Evolutionary conservation across 2,113 vertebrate species (phyloP).

Genomic region (Zosterops hypoxanthus): DNA sequence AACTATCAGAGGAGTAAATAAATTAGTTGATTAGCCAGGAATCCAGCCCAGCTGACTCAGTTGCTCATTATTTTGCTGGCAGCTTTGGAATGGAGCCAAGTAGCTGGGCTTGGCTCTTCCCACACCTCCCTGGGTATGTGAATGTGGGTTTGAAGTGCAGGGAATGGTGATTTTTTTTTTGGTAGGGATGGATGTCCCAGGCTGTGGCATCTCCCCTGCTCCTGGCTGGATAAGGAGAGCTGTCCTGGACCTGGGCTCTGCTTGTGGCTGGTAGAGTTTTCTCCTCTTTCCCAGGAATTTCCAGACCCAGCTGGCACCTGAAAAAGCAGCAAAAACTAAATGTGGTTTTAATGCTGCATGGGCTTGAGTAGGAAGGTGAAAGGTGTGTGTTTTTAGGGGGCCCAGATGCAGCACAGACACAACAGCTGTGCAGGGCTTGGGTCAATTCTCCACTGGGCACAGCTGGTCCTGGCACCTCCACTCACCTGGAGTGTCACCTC

Average conservation of each 20-base stretch:
- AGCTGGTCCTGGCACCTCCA: neutral
- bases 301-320: neutral
- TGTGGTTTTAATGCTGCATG: neutral
- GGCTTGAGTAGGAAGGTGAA: neutral
- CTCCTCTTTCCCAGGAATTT: fast-evolving
- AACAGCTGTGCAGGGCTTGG: fast-evolving
- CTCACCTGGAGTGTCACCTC: fast-evolving
- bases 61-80: constrained; percentile 30
- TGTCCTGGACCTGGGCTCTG: neutral
- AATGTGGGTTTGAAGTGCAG: neutral
- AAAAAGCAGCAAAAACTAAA: neutral
- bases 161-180: neutral
- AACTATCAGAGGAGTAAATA: neutral
- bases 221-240: neutral
- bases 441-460: neutral
- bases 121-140: neutral
- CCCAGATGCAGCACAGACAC: neutral
- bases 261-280: neutral
- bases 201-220: neutral
- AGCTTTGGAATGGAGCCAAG: neutral
- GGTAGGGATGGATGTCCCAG: neutral
- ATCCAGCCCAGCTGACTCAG: neutral
- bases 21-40: neutral
- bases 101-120: neutral
- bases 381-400: neutral